Evolutionary conservation across 2,888 invertebrate species (phyloP).

Genomic region (Hermodice carunculata): DNA sequence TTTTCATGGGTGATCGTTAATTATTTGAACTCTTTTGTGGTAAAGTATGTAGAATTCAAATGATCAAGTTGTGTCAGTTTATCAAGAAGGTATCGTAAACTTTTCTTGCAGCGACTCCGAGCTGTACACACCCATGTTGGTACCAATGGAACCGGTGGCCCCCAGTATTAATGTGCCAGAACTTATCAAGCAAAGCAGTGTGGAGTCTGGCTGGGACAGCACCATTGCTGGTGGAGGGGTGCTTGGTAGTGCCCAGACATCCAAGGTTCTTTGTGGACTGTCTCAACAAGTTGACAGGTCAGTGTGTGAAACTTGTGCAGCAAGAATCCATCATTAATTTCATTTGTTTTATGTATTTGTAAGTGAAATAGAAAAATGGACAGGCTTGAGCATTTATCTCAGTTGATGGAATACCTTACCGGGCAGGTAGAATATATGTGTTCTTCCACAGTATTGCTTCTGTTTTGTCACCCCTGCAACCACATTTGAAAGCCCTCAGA

Average conservation of each 20-base stretch:
- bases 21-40: background rate
- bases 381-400: too few relatives aligned
- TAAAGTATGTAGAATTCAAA: background rate
- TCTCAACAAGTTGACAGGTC: conserved; percentile 88
- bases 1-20: background rate
- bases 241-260: conserved; percentile 79
- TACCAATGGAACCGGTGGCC: conserved; percentile 69
- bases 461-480: too few relatives aligned
- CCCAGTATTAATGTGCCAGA: conserved; percentile 78
- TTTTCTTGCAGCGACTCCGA: conserved; percentile 14
- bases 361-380: too few relatives aligned
- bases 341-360: too few relatives aligned
- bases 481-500: too few relatives aligned
- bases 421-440: too few relatives aligned
- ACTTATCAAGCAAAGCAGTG: conserved; percentile 75
- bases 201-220: conserved; percentile 71
- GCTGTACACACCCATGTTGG: conserved; percentile 39
- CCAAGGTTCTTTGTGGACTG: conserved; percentile 89
- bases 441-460: too few relatives aligned
- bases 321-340: too few relatives aligned
- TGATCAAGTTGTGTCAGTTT: background rate
- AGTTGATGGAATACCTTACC: too few relatives aligned
- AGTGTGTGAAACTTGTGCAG: too few relatives aligned
- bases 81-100: too few relatives aligned
- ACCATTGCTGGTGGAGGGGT: conserved; percentile 71